Conservation (phyloP, 2,888 invertebrate genomes). For the Panzeria rudis region DNA sequence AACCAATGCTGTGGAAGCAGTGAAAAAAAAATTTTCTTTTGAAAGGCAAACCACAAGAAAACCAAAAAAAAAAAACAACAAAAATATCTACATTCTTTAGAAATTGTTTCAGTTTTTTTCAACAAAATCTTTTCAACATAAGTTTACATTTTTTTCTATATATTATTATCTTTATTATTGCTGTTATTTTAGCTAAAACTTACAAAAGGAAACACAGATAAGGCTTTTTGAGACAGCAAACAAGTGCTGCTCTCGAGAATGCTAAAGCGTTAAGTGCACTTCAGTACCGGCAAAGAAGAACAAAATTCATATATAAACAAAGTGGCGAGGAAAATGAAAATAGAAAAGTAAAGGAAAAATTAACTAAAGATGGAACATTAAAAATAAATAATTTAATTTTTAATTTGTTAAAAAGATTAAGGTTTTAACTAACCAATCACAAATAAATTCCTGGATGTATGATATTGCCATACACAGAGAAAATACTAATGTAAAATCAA, state of each 20-base stretch:
- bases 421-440: too few relatives aligned
- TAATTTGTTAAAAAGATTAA: too few relatives aligned
- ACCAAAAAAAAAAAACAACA: neutral
- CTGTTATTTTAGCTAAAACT: constrained; percentile 44
- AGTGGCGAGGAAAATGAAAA: constrained; percentile 6
- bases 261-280: constrained; percentile 62
- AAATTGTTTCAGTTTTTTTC: constrained; percentile 13
- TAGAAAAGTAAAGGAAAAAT: neutral
- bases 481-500: too few relatives aligned
- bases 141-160: constrained; percentile 14
- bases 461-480: too few relatives aligned
- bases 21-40: neutral
- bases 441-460: too few relatives aligned
- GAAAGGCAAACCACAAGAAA: constrained; percentile 12
- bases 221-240: constrained; percentile 49
- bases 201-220: constrained; percentile 60
- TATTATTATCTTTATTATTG: constrained; percentile 31
- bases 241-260: constrained; percentile 67
- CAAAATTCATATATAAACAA: constrained; percentile 14
- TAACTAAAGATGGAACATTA: neutral
- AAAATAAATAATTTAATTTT: too few relatives aligned
- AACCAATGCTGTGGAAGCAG: constrained; percentile 36
- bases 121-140: neutral
- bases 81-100: constrained; percentile 25
- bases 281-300: constrained; percentile 36